phyloP scores from a whole-genome alignment of 1,140 invertebrate species.

The Brachionus paranguensis region DNA sequence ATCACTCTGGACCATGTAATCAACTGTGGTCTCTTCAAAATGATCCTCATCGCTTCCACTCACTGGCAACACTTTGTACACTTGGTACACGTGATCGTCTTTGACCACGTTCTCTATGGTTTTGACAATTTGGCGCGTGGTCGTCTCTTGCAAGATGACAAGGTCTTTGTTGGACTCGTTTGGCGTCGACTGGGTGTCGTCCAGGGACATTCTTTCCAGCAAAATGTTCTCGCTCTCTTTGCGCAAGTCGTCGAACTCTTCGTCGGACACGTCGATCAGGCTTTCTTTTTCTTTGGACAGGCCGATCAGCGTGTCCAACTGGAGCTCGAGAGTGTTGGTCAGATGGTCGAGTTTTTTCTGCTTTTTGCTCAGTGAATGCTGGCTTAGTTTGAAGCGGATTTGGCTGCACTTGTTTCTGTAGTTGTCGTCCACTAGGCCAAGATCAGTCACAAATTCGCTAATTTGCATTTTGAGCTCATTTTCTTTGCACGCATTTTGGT shows the following conservation, averaged over 20 bases:
- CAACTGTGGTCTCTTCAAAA: constrained; percentile 17
- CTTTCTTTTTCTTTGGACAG: not conserved
- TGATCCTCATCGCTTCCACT: not conserved
- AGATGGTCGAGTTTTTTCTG: constrained; percentile 12
- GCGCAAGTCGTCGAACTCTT: not conserved
- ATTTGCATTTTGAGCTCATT: not conserved
- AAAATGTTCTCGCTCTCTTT: constrained; percentile 26
- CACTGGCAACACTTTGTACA: not conserved
- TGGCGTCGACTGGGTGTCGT: constrained; percentile 19
- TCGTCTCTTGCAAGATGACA: not conserved
- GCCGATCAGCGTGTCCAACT: not conserved
- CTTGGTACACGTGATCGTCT: not conserved
- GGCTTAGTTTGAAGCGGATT: not conserved
- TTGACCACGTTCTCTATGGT: constrained; percentile 3
- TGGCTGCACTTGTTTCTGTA: not conserved
- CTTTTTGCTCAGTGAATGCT: not conserved
- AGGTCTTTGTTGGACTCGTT: not conserved
- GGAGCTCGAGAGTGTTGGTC: not conserved
- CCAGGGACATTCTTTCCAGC: not conserved
- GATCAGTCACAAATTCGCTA: not conserved
- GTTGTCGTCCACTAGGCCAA: not conserved
- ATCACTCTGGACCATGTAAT: not conserved
- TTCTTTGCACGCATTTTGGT: not conserved
- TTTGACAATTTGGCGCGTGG: not conserved
- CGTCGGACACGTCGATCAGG: not conserved